Evolutionary conservation across 2,113 vertebrate species (phyloP).

Genomic region (Peromyscus californicus): DNA sequence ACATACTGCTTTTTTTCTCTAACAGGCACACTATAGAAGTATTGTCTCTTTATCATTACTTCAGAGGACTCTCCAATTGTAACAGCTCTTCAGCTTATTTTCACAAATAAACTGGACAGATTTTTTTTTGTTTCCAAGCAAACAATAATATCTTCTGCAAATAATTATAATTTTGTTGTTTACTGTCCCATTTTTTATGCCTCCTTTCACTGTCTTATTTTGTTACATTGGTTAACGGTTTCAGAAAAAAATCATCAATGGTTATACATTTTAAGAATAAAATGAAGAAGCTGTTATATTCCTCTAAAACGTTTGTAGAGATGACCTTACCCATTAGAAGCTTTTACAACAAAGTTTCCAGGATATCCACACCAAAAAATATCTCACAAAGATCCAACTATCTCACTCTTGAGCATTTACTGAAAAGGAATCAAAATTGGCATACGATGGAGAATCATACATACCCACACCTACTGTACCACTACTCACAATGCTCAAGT

Average conservation of each 20-base stretch:
- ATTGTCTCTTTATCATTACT: neutral
- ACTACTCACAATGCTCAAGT: neutral
- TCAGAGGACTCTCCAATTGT: neutral
- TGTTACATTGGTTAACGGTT: conserved; percentile 25
- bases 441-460: neutral
- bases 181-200: neutral
- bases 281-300: neutral
- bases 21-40: neutral
- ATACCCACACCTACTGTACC: too few species aligned
- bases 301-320: neutral
- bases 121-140: conserved; percentile 55
- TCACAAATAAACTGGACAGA: conserved; percentile 41
- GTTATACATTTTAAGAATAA: neutral
- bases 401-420: neutral
- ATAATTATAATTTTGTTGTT: conserved; percentile 28
- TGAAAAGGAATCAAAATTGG: neutral
- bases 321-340: neutral
- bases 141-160: conserved; percentile 47
- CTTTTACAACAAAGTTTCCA: conserved; percentile 31
- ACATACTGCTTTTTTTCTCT: neutral
- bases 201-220: neutral
- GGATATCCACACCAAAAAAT: neutral
- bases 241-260: conserved; percentile 26
- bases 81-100: conserved; percentile 17
- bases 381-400: neutral